A percentile compares a stretch with the other conserved stretches of the same genome.
Conservation (phyloP, 2,797 vertebrate genomes). For the Galaxias olidus region DNA sequence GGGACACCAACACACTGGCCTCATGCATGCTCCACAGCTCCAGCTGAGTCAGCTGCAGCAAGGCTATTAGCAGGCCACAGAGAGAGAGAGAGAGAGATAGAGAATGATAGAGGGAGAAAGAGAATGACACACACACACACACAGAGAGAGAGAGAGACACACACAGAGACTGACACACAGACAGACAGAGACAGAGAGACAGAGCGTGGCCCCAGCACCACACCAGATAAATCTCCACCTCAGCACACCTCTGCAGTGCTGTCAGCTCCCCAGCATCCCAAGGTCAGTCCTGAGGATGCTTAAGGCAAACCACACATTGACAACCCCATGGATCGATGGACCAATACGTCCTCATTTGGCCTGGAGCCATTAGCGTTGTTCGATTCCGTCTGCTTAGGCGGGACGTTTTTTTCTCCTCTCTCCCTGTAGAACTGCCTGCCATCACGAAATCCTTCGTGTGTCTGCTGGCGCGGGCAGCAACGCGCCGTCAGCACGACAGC, state of each 20-base stretch:
- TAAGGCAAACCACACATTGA: conserved; percentile 41
- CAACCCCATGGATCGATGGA: conserved; percentile 45
- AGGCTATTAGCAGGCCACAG: background rate
- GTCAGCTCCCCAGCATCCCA: background rate
- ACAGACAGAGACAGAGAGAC: conserved; percentile 5
- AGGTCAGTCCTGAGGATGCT: conserved; percentile 34
- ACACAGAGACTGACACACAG: conserved; percentile 17
- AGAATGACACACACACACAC: conserved; percentile 17
- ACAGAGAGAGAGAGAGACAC: background rate
- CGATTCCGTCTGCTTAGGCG: no score
- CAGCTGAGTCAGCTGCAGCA: no score
- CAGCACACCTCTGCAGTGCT: conserved; percentile 38
- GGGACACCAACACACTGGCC: no score
- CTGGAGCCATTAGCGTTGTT: no score
- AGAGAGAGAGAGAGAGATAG: conserved; percentile 33
- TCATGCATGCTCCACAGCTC: no score
- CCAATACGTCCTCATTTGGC: conserved; percentile 45
- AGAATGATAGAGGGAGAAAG: conserved; percentile 35
- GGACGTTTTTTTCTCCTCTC: no score
- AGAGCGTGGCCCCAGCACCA: background rate
- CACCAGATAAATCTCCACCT: conserved; percentile 25
- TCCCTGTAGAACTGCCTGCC: background rate
- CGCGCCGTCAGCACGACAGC: no score
- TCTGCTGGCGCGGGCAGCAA: background rate
- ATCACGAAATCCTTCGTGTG: background rate